phyloP scores from a whole-genome alignment of 2,113 vertebrate species.

The Neoarius graeffei region DNA sequence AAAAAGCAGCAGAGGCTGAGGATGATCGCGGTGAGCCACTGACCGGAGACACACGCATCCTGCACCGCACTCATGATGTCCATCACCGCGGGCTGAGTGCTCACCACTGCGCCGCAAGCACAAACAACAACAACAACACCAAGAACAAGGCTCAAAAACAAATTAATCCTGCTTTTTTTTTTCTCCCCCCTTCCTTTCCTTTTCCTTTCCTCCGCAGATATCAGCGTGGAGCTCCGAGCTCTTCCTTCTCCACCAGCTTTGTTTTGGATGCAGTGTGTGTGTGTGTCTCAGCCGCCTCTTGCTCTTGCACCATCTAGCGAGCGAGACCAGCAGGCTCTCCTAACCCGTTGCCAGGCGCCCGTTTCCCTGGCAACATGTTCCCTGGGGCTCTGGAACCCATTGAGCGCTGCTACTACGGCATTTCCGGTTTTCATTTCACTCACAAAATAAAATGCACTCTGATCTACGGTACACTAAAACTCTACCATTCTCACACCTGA shows the following conservation, averaged over 20 bases:
- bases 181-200: no score
- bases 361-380: conserved; percentile 96
- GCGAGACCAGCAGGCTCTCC: conserved; percentile 85
- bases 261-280: conserved; percentile 66
- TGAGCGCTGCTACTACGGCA: conserved; percentile 57
- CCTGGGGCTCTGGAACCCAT: conserved; percentile 79
- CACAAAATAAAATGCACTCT: background rate
- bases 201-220: conserved; percentile 56
- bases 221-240: conserved; percentile 45
- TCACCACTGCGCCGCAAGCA: conserved; percentile 61
- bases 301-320: conserved; percentile 91
- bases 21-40: conserved; percentile 87
- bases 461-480: no score
- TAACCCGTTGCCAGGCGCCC: conserved; percentile 95
- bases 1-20: conserved; percentile 93
- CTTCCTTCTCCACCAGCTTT: conserved; percentile 64
- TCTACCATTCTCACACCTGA: no score
- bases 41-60: conserved; percentile 91
- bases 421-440: background rate
- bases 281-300: conserved; percentile 81
- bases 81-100: conserved; percentile 78
- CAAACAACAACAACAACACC: background rate
- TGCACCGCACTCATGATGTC: conserved; percentile 91
- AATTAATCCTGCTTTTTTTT: conserved; percentile 58
- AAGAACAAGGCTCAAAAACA: conserved; percentile 22